Percentiles rank a stretch among this genome's conserved stretches.
Evolutionary conservation across 2,888 invertebrate species (phyloP).

Genomic region (Archips xylosteana): DNA sequence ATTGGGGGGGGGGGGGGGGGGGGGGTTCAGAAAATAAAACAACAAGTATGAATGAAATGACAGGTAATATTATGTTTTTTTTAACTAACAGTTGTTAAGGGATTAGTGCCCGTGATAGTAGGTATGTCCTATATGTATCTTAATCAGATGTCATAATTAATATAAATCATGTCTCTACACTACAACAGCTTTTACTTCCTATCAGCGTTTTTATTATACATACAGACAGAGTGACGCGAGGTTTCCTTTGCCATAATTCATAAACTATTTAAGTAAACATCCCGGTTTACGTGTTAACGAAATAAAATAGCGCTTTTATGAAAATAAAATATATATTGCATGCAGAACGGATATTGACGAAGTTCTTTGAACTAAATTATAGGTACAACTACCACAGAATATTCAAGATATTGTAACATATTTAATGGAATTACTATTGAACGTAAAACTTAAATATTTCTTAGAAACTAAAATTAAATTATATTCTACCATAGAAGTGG

Average conservation of each 20-base stretch:
- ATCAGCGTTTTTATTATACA: constrained; percentile 5
- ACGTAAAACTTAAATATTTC: constrained; percentile 34
- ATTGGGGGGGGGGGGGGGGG: too few species aligned
- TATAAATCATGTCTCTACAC: background rate
- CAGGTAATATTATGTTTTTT: too few species aligned
- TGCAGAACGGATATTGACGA: background rate
- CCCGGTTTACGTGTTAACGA: background rate
- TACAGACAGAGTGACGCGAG: background rate
- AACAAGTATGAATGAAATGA: too few species aligned
- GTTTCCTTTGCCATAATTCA: constrained; percentile 10
- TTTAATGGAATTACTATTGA: constrained; percentile 6
- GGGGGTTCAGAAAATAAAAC: too few species aligned
- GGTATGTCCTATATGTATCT: too few species aligned
- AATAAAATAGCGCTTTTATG: constrained; percentile 4
- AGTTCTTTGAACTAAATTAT: constrained; percentile 6
- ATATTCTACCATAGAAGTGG: constrained; percentile 14
- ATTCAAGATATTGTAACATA: background rate
- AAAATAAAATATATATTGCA: constrained; percentile 14
- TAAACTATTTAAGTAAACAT: constrained; percentile 18
- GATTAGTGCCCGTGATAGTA: too few species aligned
- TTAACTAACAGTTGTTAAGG: too few species aligned
- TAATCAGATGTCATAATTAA: background rate
- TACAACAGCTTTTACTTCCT: constrained; percentile 2
- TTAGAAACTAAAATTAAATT: constrained; percentile 32
- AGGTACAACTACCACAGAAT: background rate